These are phyloP conservation scores for Danio tinwini DNA, from an alignment of 2,797 vertebrate genomes.

Conservation along the genomic window DNA sequence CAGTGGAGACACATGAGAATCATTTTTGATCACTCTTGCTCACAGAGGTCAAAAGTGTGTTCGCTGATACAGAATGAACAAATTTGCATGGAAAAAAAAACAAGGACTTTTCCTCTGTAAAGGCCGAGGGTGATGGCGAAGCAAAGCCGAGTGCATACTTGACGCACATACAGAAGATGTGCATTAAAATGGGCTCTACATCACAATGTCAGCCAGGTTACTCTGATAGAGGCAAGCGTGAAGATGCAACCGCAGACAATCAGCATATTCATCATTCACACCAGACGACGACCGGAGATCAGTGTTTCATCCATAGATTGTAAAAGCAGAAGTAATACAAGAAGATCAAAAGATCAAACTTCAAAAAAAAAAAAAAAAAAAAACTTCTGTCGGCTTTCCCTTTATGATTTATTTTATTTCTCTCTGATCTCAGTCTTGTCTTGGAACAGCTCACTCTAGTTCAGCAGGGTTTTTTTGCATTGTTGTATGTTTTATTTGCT, in stretches of 20 bases:
- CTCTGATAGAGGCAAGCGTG: not conserved
- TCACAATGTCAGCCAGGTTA: not conserved
- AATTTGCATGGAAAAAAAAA: not conserved
- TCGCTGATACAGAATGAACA: not conserved
- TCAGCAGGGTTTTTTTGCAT: not conserved
- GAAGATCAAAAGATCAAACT: slow-evolving; percentile 39
- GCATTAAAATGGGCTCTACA: slow-evolving; percentile 2
- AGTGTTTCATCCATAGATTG: not conserved
- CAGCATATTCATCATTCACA: slow-evolving; percentile 2
- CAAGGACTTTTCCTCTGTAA: not conserved
- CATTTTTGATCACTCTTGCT: not conserved
- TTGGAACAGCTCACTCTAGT: not conserved
- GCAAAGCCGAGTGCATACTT: not conserved
- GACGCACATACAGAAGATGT: not conserved
- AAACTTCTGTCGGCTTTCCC: not conserved
- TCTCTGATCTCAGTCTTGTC: slow-evolving; percentile 8
- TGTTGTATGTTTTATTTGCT: not conserved
- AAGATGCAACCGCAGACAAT: not conserved
- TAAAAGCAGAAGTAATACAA: slow-evolving; percentile 25
- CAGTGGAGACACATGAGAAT: slow-evolving; percentile 1
- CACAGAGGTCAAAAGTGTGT: slow-evolving; percentile 3
- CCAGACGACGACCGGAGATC: not conserved
- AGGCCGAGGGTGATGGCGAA: not conserved
- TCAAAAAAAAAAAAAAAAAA: not conserved
- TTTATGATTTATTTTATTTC: slow-evolving; percentile 2